phyloP scores from a whole-genome alignment of 2,888 invertebrate species.

The Ochlodes sylvanus region DNA sequence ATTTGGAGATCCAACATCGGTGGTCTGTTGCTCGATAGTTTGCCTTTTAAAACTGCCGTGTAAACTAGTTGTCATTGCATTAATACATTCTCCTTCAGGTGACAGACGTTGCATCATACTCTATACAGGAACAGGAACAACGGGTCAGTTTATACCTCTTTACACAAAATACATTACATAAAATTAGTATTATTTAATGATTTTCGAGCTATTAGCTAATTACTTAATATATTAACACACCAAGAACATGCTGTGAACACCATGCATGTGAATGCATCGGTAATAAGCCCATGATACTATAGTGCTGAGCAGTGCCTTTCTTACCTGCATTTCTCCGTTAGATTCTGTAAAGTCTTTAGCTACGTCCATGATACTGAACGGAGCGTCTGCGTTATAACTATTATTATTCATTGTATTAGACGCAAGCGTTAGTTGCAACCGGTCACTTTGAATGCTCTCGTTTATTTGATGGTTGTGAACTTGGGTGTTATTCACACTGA shows the following conservation, averaged over 20 bases:
- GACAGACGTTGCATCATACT: slow-evolving; percentile 89
- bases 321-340: slow-evolving; percentile 77
- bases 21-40: slow-evolving; percentile 75
- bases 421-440: slow-evolving; percentile 82
- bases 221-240: slow-evolving; percentile 42
- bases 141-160: slow-evolving; percentile 53
- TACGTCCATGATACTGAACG: slow-evolving; percentile 68
- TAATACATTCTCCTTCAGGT: slow-evolving; percentile 88
- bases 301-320: slow-evolving; percentile 45
- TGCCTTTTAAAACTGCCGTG: slow-evolving; percentile 87
- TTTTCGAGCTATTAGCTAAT: slow-evolving; percentile 48
- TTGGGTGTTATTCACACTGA: slow-evolving; percentile 88
- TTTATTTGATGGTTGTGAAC: slow-evolving; percentile 82
- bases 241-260: slow-evolving; percentile 52
- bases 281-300: slow-evolving; percentile 35
- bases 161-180: slow-evolving; percentile 36
- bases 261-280: slow-evolving; percentile 52
- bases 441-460: slow-evolving; percentile 77
- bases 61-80: slow-evolving; percentile 86
- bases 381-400: slow-evolving; percentile 62
- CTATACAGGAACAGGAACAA: slow-evolving; percentile 80
- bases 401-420: slow-evolving; percentile 80
- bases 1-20: slow-evolving; percentile 73
- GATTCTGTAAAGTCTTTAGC: slow-evolving; percentile 65
- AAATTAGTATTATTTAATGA: slow-evolving; percentile 37